Evolutionary conservation across 2,888 invertebrate species (phyloP).

Genomic region (Aleiodes leptofemur): DNA sequence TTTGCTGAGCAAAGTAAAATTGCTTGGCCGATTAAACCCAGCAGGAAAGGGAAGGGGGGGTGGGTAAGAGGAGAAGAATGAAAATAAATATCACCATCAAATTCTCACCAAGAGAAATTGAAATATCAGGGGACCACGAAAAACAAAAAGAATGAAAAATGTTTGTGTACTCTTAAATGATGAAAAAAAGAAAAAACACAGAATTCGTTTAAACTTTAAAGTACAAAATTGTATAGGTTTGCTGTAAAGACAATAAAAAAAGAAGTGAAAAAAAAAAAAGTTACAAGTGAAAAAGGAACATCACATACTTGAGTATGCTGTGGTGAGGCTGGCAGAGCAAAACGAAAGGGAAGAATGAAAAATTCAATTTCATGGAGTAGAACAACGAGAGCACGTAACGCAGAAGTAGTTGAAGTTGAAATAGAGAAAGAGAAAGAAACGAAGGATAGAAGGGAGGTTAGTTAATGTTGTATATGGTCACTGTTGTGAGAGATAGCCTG

Average conservation of each 20-base stretch:
- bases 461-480: conserved; percentile 43
- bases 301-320: neutral
- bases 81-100: conserved; percentile 18
- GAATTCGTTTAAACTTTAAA: too few relatives aligned
- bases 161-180: too few relatives aligned
- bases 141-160: conserved; percentile 7
- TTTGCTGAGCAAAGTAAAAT: conserved; percentile 21
- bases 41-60: conserved; percentile 29
- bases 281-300: neutral
- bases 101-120: conserved; percentile 62
- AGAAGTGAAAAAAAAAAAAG: neutral
- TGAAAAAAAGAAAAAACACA: too few relatives aligned
- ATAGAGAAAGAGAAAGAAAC: neutral
- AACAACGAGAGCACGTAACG: neutral
- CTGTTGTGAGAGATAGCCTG: conserved; percentile 32
- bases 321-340: neutral
- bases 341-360: conserved; percentile 1
- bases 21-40: conserved; percentile 18
- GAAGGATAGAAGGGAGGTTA: neutral
- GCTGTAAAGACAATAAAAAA: too few relatives aligned
- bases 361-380: neutral
- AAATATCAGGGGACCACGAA: conserved; percentile 55
- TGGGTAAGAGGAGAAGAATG: conserved; percentile 19
- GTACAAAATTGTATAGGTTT: too few relatives aligned
- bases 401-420: conserved; percentile 35